These are phyloP conservation scores for Siderastrea radians DNA, from an alignment of 92 coral and sea anemone genomes.

Conservation along the genomic window DNA sequence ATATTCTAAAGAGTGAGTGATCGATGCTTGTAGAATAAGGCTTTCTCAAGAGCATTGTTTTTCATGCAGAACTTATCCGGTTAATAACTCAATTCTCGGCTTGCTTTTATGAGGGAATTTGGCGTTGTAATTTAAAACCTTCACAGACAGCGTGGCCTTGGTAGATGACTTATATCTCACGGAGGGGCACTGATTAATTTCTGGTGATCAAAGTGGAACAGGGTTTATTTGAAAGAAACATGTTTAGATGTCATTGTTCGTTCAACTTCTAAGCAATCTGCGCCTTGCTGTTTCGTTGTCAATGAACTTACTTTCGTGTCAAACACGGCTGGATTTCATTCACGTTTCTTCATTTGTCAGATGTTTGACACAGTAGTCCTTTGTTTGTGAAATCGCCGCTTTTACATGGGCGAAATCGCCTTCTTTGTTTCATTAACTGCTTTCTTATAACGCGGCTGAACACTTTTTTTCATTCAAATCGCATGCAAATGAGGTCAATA, in stretches of 20 bases:
- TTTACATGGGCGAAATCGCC: not conserved
- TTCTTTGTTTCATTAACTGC: constrained; percentile 1
- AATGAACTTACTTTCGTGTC: not conserved
- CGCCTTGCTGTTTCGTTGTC: not conserved
- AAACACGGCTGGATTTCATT: constrained; percentile 16
- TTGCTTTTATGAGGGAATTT: constrained; percentile 13
- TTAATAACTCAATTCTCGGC: not conserved
- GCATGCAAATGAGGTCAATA: constrained; percentile 28
- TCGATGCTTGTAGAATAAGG: too few relatives aligned
- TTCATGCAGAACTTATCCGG: not conserved
- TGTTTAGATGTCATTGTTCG: constrained; percentile 3
- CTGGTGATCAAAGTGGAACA: constrained; percentile 7
- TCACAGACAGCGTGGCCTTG: constrained; percentile 13
- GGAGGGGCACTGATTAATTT: constrained; percentile 25
- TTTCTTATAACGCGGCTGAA: not conserved
- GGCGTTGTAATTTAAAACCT: constrained; percentile 36
- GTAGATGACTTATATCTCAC: constrained; percentile 5
- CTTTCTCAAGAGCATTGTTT: not conserved
- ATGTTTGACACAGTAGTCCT: constrained; percentile 25
- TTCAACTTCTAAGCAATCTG: not conserved
- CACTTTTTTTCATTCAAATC: constrained; percentile 26
- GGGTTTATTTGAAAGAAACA: constrained; percentile 13
- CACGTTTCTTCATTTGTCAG: not conserved
- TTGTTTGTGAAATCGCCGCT: constrained; percentile 43
- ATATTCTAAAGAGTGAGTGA: constrained; percentile 20